Evolutionary conservation across 2,797 vertebrate species (phyloP).

Genomic region (Parambassis ranga): DNA sequence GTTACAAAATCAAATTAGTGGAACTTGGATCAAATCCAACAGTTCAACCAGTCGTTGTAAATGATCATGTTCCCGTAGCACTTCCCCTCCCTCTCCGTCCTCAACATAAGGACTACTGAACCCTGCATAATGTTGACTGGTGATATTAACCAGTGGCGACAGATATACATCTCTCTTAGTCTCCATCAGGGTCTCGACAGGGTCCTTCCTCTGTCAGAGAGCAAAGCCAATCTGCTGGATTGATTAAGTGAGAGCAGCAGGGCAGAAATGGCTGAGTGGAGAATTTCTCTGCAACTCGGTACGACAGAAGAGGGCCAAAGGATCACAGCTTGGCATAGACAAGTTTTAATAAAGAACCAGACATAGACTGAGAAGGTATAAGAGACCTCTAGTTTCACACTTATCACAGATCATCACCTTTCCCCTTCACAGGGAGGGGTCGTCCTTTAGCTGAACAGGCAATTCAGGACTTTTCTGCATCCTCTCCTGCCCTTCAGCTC

Average conservation of each 20-base stretch:
- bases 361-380: slow-evolving; percentile 39
- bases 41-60: slow-evolving; percentile 33
- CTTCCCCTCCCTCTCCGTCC: slow-evolving; percentile 29
- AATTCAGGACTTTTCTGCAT: slow-evolving; percentile 22
- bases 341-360: slow-evolving; percentile 48
- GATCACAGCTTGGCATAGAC: slow-evolving; percentile 33
- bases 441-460: slow-evolving; percentile 40
- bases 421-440: slow-evolving; percentile 45
- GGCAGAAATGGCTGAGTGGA: slow-evolving; percentile 73
- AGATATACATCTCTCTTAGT: slow-evolving; percentile 78
- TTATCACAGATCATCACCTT: slow-evolving; percentile 65
- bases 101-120: slow-evolving; percentile 61
- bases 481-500: not conserved
- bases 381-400: slow-evolving; percentile 48
- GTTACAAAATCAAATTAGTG: slow-evolving; percentile 47
- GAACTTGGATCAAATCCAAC: slow-evolving; percentile 49
- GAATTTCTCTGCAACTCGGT: slow-evolving; percentile 53
- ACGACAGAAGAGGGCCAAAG: slow-evolving; percentile 32
- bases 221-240: slow-evolving; percentile 77
- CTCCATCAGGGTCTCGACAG: slow-evolving; percentile 72
- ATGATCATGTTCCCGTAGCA: slow-evolving; percentile 42
- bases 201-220: slow-evolving; percentile 74
- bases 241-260: slow-evolving; percentile 75
- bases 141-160: slow-evolving; percentile 75
- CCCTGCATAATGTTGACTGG: slow-evolving; percentile 59